Evolutionary conservation across 2,888 invertebrate species (phyloP).

Genomic region (Brachylomia viminalis): DNA sequence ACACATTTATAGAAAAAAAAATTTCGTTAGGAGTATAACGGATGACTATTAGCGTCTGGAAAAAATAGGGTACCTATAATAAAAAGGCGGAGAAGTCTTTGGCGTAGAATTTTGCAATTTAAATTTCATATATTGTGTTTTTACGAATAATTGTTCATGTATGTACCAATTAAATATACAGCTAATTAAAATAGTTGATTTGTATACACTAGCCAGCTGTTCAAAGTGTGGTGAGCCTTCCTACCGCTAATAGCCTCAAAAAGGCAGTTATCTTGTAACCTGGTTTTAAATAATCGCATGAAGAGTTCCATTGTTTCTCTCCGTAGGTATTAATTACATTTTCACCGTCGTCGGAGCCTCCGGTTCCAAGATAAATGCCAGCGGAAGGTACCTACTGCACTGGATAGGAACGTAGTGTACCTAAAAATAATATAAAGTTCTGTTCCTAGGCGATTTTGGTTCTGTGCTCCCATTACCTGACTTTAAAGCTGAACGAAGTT

Average conservation of each 20-base stretch:
- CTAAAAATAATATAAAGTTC: not conserved
- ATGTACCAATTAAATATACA: too few relatives aligned
- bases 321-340: not conserved
- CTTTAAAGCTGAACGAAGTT: slow-evolving; percentile 80
- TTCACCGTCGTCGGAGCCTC: not conserved
- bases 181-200: too few relatives aligned
- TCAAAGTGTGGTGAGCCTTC: not conserved
- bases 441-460: slow-evolving; percentile 75
- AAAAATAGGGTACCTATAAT: too few relatives aligned
- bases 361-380: not conserved
- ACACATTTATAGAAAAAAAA: too few relatives aligned
- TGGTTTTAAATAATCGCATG: not conserved
- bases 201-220: too few relatives aligned
- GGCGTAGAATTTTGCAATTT: too few relatives aligned
- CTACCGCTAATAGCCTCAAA: not conserved
- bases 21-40: too few relatives aligned
- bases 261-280: not conserved
- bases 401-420: not conserved
- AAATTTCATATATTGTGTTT: too few relatives aligned
- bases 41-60: too few relatives aligned
- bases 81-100: too few relatives aligned
- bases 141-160: too few relatives aligned
- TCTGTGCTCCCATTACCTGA: slow-evolving; percentile 82
- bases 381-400: not conserved
- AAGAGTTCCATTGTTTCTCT: not conserved